phyloP scores from a whole-genome alignment of 2,888 invertebrate species.

The Acronicta psi region DNA sequence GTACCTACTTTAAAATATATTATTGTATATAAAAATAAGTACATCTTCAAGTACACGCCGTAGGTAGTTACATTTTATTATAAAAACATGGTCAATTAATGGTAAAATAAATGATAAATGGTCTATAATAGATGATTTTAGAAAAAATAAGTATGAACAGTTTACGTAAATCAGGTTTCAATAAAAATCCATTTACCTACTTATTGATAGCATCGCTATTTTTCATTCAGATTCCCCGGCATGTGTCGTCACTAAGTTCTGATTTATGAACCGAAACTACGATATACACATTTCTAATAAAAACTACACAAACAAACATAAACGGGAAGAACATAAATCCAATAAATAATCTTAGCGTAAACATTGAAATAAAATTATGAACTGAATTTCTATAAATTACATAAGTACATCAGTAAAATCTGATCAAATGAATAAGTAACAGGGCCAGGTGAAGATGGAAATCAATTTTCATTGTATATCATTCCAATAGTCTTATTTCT shows the following conservation, averaged over 20 bases:
- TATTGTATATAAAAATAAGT: conserved; percentile 22
- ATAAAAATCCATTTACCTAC: conserved; percentile 13
- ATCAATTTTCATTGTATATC: conserved; percentile 16
- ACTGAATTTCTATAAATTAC: conserved; percentile 20
- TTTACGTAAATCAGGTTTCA: neutral
- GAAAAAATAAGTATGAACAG: neutral
- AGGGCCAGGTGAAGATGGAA: conserved; percentile 27
- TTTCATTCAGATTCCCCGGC: conserved; percentile 22
- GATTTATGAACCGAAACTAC: conserved; percentile 22
- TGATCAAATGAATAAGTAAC: conserved; percentile 12
- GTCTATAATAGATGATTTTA: neutral
- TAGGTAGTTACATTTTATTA: neutral
- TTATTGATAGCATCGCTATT: conserved; percentile 3
- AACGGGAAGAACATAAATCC: conserved; percentile 64
- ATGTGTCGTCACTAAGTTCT: conserved; percentile 14
- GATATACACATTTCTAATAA: conserved; percentile 48
- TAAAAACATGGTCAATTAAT: conserved; percentile 7
- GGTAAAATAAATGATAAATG: conserved; percentile 7
- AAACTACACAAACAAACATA: conserved; percentile 59
- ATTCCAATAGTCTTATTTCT: conserved; percentile 26
- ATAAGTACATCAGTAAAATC: conserved; percentile 20
- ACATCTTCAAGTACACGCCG: conserved; percentile 38
- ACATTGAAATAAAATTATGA: conserved; percentile 48
- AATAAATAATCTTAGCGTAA: conserved; percentile 65
- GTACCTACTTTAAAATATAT: conserved; percentile 24